Percentiles rank a stretch among this genome's conserved stretches.
Evolutionary conservation across 23 tunicate genomes (phyloP).

Genomic region (Ciona savignyi): DNA sequence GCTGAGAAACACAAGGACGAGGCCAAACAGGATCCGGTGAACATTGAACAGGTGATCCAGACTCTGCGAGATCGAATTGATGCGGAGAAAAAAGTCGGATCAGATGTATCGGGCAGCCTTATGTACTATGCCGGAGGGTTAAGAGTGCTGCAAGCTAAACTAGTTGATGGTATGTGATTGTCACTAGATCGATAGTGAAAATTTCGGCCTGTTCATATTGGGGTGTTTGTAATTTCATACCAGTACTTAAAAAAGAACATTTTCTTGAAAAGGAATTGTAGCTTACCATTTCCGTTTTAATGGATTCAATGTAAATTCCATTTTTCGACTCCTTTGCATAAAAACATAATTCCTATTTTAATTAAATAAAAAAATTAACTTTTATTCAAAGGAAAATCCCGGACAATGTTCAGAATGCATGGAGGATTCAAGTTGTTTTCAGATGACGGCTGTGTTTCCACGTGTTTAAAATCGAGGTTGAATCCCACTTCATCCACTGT

Average conservation of each 20-base stretch:
- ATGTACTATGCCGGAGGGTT: conserved; percentile 71
- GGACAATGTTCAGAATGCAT: conserved; percentile 62
- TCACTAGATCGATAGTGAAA: no score
- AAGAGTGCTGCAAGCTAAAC: conserved; percentile 32
- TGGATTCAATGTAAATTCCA: no score
- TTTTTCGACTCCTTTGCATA: background rate
- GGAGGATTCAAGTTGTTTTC: conserved; percentile 65
- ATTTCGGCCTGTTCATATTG: no score
- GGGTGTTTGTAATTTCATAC: no score
- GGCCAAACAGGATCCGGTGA: conserved; percentile 25
- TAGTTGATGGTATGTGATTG: conserved; percentile 30
- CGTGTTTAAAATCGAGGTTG: conserved; percentile 26
- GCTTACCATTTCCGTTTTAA: no score
- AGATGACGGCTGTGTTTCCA: conserved; percentile 21
- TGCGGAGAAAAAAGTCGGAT: conserved; percentile 12
- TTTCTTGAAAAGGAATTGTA: no score
- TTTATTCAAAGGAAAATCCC: conserved; percentile 37
- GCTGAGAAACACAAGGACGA: conserved; percentile 26
- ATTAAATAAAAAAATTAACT: conserved; percentile 1
- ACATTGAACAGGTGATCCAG: conserved; percentile 34
- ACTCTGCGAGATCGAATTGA: conserved; percentile 19
- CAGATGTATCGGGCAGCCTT: conserved; percentile 17
- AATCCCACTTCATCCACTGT: background rate
- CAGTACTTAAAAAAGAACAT: no score
- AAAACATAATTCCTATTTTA: background rate